A percentile compares a stretch with the other conserved stretches of the same genome.
Conservation (phyloP, 2,888 invertebrate genomes). For the Gnatocerus cornutus region DNA sequence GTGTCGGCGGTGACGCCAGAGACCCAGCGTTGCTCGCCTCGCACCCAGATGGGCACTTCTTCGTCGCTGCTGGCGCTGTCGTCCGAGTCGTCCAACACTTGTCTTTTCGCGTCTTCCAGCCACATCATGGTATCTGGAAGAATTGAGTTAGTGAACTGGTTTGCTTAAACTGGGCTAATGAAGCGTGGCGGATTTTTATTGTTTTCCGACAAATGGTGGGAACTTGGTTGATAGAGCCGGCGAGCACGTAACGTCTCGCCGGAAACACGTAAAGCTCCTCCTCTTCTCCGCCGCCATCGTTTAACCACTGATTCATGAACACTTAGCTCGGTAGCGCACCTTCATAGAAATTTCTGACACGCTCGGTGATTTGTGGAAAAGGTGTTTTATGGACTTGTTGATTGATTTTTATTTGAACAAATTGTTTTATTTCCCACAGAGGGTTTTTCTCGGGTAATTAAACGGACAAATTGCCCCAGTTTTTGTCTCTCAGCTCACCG, state of each 20-base stretch:
- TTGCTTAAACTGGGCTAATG: slow-evolving; percentile 45
- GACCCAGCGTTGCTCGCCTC: slow-evolving; percentile 86
- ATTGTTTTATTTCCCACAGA: too few relatives aligned
- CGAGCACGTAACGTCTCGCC: slow-evolving; percentile 59
- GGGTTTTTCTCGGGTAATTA: too few relatives aligned
- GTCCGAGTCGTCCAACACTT: slow-evolving; percentile 54
- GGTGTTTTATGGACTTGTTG: background rate
- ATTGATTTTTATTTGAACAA: background rate
- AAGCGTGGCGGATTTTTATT: slow-evolving; percentile 46
- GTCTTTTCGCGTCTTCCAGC: slow-evolving; percentile 61
- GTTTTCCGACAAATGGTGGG: slow-evolving; percentile 53
- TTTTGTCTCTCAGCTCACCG: background rate
- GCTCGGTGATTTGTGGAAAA: slow-evolving; percentile 28
- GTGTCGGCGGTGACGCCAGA: slow-evolving; percentile 84
- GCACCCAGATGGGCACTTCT: slow-evolving; percentile 84
- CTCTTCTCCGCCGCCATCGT: slow-evolving; percentile 44
- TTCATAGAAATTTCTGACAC: slow-evolving; percentile 40
- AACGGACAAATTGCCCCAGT: too few relatives aligned
- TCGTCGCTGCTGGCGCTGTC: slow-evolving; percentile 77
- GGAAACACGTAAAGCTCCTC: slow-evolving; percentile 58
- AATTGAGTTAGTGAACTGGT: slow-evolving; percentile 12
- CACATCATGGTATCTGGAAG: slow-evolving; percentile 62
- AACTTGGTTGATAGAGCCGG: slow-evolving; percentile 49
- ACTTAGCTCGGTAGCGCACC: slow-evolving; percentile 36
- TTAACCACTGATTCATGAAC: slow-evolving; percentile 51